Conservation (phyloP, 2,888 invertebrate species). For the Malthinus flaveolus region DNA sequence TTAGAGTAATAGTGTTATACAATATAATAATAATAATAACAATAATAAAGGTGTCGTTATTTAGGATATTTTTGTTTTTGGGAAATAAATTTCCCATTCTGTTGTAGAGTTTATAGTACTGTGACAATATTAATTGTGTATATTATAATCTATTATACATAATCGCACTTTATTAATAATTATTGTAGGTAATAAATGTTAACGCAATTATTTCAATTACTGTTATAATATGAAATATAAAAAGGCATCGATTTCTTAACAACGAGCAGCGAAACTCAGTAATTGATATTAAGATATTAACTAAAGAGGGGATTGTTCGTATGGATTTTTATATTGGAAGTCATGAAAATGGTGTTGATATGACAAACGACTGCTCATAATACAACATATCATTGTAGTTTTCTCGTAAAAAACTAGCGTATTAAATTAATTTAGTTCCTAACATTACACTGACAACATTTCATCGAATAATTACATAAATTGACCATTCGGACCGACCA, state of each 20-base stretch:
- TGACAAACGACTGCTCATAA: not conserved
- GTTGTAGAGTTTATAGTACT: slow-evolving; percentile 23
- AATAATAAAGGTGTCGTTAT: slow-evolving; percentile 24
- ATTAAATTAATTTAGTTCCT: too few species aligned
- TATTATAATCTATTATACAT: slow-evolving; percentile 15
- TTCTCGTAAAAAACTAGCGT: not conserved
- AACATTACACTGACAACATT: too few species aligned
- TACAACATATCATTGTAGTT: slow-evolving; percentile 3
- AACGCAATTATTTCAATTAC: slow-evolving; percentile 11
- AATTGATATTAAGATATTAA: not conserved
- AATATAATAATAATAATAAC: slow-evolving; percentile 21
- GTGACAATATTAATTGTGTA: slow-evolving; percentile 30
- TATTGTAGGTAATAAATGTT: slow-evolving; percentile 17
- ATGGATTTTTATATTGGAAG: slow-evolving; percentile 9
- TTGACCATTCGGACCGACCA: too few species aligned
- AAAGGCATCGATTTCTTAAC: slow-evolving; percentile 28
- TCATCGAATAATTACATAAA: too few species aligned
- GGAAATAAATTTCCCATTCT: not conserved
- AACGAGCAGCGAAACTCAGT: slow-evolving; percentile 17
- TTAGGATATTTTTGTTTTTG: slow-evolving; percentile 17
- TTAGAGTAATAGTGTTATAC: slow-evolving; percentile 35
- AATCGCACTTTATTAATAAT: slow-evolving; percentile 19
- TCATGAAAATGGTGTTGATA: not conserved
- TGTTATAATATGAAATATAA: slow-evolving; percentile 8
- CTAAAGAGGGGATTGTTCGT: slow-evolving; percentile 18